A percentile compares a stretch with the other conserved stretches of the same genome.
Conservation (phyloP, 2,113 vertebrate genomes). For the Stegostoma tigrinum region DNA sequence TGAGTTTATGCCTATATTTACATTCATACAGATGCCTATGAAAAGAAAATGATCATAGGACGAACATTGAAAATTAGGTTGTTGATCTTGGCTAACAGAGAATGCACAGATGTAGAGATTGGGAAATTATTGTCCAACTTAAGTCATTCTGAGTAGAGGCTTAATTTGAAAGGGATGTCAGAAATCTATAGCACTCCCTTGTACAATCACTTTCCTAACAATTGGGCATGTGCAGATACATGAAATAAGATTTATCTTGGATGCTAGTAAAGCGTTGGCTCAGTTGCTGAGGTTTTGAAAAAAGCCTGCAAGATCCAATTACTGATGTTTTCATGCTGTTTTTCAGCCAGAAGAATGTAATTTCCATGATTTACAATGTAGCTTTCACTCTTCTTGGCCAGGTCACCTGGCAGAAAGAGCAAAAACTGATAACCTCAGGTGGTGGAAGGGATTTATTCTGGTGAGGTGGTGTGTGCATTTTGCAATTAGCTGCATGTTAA, state of each 20-base stretch:
- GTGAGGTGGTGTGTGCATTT: neutral
- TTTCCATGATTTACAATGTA: constrained; percentile 5
- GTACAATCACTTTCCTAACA: constrained; percentile 13
- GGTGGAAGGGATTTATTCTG: neutral
- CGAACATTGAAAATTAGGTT: neutral
- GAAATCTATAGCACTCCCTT: neutral
- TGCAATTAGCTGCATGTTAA: neutral
- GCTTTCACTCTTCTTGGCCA: constrained; percentile 3
- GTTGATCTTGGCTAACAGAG: neutral
- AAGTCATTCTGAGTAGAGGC: neutral
- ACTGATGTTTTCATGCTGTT: neutral
- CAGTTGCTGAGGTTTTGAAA: neutral
- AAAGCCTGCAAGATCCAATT: neutral
- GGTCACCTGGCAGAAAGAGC: neutral
- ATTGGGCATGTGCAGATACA: neutral
- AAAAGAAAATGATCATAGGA: neutral
- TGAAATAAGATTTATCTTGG: constrained; percentile 23
- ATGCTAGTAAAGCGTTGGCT: neutral
- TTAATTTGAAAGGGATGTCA: constrained; percentile 14
- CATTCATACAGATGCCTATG: neutral
- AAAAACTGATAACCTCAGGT: neutral
- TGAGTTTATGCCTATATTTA: neutral
- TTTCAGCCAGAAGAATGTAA: neutral
- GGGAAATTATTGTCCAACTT: neutral
- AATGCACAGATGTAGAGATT: constrained; percentile 20